Conservation (phyloP, 92 coral and sea anemone species). For the Pocillopora meandrina region DNA sequence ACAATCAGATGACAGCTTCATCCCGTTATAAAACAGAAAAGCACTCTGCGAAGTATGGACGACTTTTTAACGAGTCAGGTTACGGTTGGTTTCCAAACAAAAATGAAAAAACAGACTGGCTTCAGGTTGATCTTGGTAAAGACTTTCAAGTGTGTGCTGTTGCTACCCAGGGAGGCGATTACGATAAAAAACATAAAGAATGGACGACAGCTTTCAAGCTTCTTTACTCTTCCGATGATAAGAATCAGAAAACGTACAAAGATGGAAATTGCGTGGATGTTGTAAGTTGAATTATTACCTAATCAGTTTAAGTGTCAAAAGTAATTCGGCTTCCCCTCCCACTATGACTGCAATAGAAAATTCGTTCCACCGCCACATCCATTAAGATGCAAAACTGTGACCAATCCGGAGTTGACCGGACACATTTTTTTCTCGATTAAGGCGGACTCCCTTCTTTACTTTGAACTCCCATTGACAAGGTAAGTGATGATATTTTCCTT, state of each 20-base stretch:
- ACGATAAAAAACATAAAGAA: too few species aligned
- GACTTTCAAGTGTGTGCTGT: neutral
- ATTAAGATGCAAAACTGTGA: too few species aligned
- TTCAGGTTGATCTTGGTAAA: conserved; percentile 7
- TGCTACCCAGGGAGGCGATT: neutral
- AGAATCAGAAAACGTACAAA: neutral
- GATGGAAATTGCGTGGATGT: neutral
- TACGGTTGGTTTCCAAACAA: neutral
- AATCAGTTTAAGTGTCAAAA: too few species aligned
- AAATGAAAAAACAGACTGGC: neutral
- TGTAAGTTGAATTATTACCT: neutral
- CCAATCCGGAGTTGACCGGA: too few species aligned
- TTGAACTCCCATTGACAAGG: too few species aligned
- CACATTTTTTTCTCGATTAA: too few species aligned
- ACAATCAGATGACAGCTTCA: neutral
- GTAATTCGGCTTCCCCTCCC: too few species aligned
- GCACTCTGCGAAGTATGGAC: too few species aligned
- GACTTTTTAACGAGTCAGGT: neutral
- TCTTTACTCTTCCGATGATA: neutral
- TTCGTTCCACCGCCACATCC: too few species aligned
- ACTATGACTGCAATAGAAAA: too few species aligned
- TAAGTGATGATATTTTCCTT: too few species aligned
- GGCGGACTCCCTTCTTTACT: too few species aligned
- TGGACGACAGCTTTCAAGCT: neutral
- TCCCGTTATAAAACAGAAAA: neutral